A percentile compares a stretch with the other conserved stretches of the same genome.
These are phyloP conservation scores for Chaetodon auriga DNA, from an alignment of 2,113 vertebrate species.

Conservation along the genomic window DNA sequence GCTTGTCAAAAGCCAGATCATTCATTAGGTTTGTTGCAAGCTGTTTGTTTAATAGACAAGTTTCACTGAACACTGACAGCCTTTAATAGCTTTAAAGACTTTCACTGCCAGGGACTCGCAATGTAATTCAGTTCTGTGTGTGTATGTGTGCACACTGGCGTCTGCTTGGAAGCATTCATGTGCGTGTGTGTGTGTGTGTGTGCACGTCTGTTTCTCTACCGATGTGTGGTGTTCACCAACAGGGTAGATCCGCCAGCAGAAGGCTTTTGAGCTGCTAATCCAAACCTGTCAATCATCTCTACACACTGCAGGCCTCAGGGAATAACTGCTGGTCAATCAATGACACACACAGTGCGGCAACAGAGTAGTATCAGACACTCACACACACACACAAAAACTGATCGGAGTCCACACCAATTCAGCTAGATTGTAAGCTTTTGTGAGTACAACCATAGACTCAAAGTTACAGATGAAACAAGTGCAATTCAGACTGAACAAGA, in stretches of 20 bases:
- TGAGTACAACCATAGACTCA: slow-evolving; percentile 1
- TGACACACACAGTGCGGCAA: slow-evolving; percentile 38
- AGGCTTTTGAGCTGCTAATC: slow-evolving; percentile 62
- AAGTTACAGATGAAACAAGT: not conserved
- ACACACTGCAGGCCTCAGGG: slow-evolving; percentile 47
- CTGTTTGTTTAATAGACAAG: slow-evolving; percentile 27
- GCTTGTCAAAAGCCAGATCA: slow-evolving; percentile 27
- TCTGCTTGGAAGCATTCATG: not conserved
- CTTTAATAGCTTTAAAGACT: slow-evolving; percentile 46
- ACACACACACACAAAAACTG: not conserved
- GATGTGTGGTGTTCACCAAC: slow-evolving; percentile 27
- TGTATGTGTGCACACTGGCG: not conserved
- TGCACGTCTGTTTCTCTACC: not conserved
- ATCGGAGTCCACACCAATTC: not conserved
- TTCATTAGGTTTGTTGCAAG: slow-evolving; percentile 8
- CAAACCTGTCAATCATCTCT: slow-evolving; percentile 72
- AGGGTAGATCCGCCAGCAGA: slow-evolving; percentile 47
- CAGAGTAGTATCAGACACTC: slow-evolving; percentile 14
- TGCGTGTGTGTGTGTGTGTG: not conserved
- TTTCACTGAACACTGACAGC: slow-evolving; percentile 30
- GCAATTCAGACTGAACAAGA: not conserved
- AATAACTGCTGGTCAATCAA: slow-evolving; percentile 61
- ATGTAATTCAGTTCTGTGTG: not conserved
- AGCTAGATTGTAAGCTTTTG: slow-evolving; percentile 13
- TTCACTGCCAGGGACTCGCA: slow-evolving; percentile 6